A percentile compares a stretch with the other conserved stretches of the same genome.
These are phyloP conservation scores for Pachymerium ferrugineum DNA, from an alignment of 2,888 invertebrate genomes.

Conservation along the genomic window DNA sequence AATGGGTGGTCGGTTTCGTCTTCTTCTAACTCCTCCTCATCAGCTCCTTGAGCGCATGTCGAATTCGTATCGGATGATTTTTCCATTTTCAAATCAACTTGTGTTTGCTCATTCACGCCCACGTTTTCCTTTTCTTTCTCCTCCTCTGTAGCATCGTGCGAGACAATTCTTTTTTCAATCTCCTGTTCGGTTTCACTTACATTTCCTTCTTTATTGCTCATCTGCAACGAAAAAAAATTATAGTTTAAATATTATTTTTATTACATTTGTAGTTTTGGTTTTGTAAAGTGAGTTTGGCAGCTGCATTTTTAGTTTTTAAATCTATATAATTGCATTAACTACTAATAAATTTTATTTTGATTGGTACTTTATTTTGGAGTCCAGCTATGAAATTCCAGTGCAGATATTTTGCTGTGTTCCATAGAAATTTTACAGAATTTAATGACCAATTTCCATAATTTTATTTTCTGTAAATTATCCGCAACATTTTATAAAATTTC, in stretches of 20 bases:
- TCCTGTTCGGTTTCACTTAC: neutral
- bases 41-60: neutral
- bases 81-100: neutral
- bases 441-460: too few species aligned
- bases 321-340: neutral
- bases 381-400: too few species aligned
- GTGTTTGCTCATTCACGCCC: neutral
- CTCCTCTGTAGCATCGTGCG: neutral
- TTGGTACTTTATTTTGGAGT: too few species aligned
- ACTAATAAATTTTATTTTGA: too few species aligned
- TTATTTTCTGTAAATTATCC: too few species aligned
- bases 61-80: neutral
- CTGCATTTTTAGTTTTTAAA: too few species aligned
- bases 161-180: neutral
- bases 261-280: too few species aligned
- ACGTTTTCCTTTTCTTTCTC: conserved; percentile 1
- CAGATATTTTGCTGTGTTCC: too few species aligned
- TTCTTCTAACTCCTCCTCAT: neutral
- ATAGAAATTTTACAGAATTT: too few species aligned
- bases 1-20: neutral
- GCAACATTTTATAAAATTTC: too few species aligned
- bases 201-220: conserved; percentile 6
- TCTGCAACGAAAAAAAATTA: neutral
- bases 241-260: neutral
- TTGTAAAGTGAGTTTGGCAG: too few species aligned